These are phyloP conservation scores for Drosophila pegasa DNA, from an alignment of 2,888 invertebrate genomes.

Conservation along the genomic window DNA sequence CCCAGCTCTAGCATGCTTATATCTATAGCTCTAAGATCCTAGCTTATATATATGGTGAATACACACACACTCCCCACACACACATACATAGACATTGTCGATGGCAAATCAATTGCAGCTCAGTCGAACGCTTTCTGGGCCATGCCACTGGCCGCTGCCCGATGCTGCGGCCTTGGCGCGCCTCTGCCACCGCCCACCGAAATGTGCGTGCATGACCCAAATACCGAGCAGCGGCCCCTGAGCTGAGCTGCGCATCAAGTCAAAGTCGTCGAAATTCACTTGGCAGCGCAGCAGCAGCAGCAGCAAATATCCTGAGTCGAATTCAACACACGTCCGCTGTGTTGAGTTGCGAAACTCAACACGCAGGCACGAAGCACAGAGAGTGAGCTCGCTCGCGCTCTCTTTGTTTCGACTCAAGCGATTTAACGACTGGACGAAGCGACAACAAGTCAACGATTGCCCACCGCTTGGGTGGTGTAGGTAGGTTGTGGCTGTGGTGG, in stretches of 20 bases:
- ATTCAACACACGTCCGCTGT: slow-evolving; percentile 16
- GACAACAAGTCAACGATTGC: slow-evolving; percentile 5
- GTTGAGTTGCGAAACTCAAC: slow-evolving; percentile 46
- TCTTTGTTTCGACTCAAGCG: slow-evolving; percentile 36
- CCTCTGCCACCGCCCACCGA: not conserved
- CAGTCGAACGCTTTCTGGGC: slow-evolving; percentile 15
- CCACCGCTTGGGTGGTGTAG: slow-evolving; percentile 1
- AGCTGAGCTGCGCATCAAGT: slow-evolving; percentile 38
- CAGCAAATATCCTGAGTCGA: slow-evolving; percentile 34
- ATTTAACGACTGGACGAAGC: slow-evolving; percentile 39
- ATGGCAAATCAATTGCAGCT: slow-evolving; percentile 5
- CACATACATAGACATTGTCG: no score
- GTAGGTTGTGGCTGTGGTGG: not conserved
- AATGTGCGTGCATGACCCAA: slow-evolving; percentile 48
- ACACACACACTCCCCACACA: no score
- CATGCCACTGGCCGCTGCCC: slow-evolving; percentile 33
- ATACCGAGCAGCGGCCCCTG: slow-evolving; percentile 40
- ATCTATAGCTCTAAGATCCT: not conserved
- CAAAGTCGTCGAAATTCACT: slow-evolving; percentile 28
- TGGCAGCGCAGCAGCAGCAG: slow-evolving; percentile 9
- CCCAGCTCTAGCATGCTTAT: no score
- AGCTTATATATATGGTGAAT: no score
- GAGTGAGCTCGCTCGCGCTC: not conserved
- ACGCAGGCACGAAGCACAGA: slow-evolving; percentile 27
- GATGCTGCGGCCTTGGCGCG: slow-evolving; percentile 38